These are phyloP conservation scores for Zaprionus davidi DNA, from an alignment of 1,140 invertebrate genomes.

Conservation along the genomic window DNA sequence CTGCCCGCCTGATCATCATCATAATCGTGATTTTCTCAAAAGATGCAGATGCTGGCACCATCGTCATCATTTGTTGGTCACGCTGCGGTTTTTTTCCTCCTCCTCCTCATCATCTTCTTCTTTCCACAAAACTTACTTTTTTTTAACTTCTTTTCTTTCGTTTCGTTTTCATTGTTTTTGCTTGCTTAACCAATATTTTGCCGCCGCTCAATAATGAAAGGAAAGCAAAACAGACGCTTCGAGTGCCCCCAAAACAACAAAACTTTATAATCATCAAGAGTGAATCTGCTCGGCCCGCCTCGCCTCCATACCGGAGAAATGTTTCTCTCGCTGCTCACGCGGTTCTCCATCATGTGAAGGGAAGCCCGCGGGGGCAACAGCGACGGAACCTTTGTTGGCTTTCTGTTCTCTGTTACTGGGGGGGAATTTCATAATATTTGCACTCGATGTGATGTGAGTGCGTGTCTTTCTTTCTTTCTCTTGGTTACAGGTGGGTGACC, in stretches of 20 bases:
- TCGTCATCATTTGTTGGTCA: conserved; percentile 72
- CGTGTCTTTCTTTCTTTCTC: conserved; percentile 35
- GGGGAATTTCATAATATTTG: conserved; percentile 76
- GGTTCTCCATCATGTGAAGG: conserved; percentile 24
- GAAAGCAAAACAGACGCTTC: conserved; percentile 68
- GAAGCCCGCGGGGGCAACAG: conserved; percentile 22
- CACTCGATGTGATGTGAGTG: conserved; percentile 56
- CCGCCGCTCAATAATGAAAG: conserved; percentile 79
- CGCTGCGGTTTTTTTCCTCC: conserved; percentile 56
- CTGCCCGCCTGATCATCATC: conserved; percentile 66
- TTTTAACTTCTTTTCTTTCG: conserved; percentile 30
- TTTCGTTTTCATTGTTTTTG: conserved; percentile 78
- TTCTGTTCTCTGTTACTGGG: conserved; percentile 44
- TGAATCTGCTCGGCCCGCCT: conserved; percentile 64
- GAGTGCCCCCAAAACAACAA: conserved; percentile 67
- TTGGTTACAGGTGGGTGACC: conserved; percentile 72
- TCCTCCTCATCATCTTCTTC: neutral
- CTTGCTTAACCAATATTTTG: conserved; percentile 80
- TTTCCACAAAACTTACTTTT: conserved; percentile 35
- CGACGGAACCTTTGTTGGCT: conserved; percentile 32
- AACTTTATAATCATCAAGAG: conserved; percentile 78
- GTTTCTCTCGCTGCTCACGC: conserved; percentile 23
- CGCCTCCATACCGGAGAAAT: conserved; percentile 57
- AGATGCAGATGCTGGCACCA: conserved; percentile 73
- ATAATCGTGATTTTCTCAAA: conserved; percentile 61